Conservation (phyloP, 2,113 vertebrate species). For the Bucco capensis region DNA sequence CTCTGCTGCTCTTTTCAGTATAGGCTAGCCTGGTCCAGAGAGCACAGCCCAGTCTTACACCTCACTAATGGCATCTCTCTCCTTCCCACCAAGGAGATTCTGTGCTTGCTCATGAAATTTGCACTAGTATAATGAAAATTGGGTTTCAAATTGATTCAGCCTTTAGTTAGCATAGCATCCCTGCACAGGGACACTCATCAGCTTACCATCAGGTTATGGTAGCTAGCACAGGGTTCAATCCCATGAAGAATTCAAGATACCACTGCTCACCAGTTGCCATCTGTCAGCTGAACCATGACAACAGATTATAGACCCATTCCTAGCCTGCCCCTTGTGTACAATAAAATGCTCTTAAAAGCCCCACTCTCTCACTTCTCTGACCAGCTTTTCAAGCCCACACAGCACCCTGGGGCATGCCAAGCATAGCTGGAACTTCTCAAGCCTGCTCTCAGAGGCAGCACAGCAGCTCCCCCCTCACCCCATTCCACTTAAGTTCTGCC, state of each 20-base stretch:
- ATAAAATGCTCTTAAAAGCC: conserved; percentile 18
- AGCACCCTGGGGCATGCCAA: background rate
- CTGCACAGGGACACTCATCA: background rate
- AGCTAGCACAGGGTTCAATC: background rate
- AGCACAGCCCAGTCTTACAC: background rate
- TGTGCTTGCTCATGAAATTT: background rate
- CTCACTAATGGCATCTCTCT: background rate
- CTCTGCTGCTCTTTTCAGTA: background rate
- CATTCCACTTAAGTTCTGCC: background rate
- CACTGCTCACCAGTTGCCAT: background rate
- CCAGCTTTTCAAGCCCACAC: background rate
- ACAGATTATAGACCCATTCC: conserved; percentile 1
- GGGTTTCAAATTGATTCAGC: background rate
- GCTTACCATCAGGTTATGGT: background rate
- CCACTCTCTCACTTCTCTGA: background rate
- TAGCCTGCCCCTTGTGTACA: background rate
- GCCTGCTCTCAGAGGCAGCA: background rate
- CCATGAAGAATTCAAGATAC: background rate
- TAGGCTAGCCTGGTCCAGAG: background rate
- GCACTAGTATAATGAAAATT: background rate
- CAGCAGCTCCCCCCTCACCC: background rate
- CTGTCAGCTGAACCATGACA: conserved; percentile 28
- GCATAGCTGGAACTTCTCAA: background rate
- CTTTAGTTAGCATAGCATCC: background rate
- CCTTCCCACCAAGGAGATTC: background rate